Conservation (phyloP, 2,888 invertebrate species). For the Coremacera marginata region DNA sequence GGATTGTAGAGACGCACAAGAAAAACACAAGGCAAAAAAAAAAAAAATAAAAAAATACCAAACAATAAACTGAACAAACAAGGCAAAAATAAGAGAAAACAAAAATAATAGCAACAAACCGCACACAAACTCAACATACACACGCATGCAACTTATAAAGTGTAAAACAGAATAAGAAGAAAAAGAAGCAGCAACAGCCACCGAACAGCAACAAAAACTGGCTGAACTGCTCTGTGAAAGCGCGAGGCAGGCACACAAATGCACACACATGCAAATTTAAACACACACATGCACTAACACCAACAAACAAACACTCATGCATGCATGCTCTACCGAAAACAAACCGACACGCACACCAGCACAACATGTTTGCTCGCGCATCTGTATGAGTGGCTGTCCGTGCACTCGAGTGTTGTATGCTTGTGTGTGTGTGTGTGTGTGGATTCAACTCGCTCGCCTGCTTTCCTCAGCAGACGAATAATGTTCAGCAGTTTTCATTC, state of each 20-base stretch:
- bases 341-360: constrained; percentile 38
- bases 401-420: no score
- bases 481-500: constrained; percentile 27
- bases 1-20: no score
- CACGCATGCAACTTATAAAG: constrained; percentile 21
- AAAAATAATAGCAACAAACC: background rate
- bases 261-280: background rate
- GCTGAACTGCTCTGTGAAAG: constrained; percentile 46
- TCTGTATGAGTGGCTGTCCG: background rate
- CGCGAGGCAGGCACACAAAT: background rate
- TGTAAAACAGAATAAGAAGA: constrained; percentile 20
- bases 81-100: background rate
- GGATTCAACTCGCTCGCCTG: background rate
- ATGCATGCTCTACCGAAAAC: constrained; percentile 37
- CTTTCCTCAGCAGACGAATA: background rate
- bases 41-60: background rate
- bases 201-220: constrained; percentile 55
- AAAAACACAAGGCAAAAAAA: background rate
- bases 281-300: background rate
- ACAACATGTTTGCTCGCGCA: background rate
- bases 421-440: constrained; percentile 9
- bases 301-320: background rate
- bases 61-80: background rate
- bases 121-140: background rate
- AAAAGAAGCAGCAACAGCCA: constrained; percentile 7